phyloP scores from a whole-genome alignment of 2,888 invertebrate genomes.

The Brachyptera putata region DNA sequence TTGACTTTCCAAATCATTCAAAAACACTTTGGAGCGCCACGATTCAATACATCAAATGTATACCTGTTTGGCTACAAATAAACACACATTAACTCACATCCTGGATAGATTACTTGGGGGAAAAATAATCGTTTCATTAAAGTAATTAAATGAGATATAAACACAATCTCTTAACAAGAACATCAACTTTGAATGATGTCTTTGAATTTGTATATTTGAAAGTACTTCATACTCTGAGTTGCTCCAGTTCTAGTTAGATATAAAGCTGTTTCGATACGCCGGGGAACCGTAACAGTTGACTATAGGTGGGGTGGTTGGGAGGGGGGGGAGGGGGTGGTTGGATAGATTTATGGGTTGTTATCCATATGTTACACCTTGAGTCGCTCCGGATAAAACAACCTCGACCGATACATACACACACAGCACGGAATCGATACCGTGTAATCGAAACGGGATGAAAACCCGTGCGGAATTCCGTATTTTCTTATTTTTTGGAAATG shows the following conservation, averaged over 20 bases:
- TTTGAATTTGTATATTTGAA: neutral
- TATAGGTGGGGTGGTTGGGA: neutral
- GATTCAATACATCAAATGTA: too few relatives aligned
- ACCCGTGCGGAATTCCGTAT: constrained; percentile 14
- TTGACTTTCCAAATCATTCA: too few relatives aligned
- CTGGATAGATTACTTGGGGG: too few relatives aligned
- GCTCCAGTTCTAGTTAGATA: neutral
- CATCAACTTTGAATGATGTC: neutral
- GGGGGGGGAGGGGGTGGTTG: neutral
- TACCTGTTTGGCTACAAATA: too few relatives aligned
- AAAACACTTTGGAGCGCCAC: too few relatives aligned
- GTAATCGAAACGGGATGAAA: constrained; percentile 17
- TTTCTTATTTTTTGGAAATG: constrained; percentile 15
- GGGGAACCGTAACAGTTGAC: constrained; percentile 11
- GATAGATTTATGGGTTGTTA: constrained; percentile 18
- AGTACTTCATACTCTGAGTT: too few relatives aligned
- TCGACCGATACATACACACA: neutral
- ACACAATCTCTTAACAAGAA: too few relatives aligned
- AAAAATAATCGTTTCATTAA: too few relatives aligned
- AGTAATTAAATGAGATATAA: too few relatives aligned
- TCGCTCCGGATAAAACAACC: constrained; percentile 12
- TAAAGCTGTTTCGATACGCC: constrained; percentile 7
- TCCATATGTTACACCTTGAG: constrained; percentile 19
- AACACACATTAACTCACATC: too few relatives aligned
- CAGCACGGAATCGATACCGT: constrained; percentile 9